These are phyloP conservation scores for Coptodon bakossiorum DNA, from an alignment of 2,113 vertebrate species.

Conservation along the genomic window DNA sequence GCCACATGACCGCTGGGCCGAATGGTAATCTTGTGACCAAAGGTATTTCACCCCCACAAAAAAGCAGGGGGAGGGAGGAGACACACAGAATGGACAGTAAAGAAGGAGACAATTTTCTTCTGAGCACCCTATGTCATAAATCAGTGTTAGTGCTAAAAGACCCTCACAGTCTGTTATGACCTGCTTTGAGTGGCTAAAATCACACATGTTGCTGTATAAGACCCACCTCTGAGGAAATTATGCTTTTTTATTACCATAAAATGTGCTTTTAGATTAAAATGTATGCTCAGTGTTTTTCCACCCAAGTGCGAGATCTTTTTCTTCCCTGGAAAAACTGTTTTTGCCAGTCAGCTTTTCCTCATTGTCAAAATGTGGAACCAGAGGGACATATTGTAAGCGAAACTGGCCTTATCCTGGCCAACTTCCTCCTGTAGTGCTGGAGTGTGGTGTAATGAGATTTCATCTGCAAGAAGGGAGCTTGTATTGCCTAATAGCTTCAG, in stretches of 20 bases:
- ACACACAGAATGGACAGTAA: not conserved
- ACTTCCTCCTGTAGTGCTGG: slow-evolving; percentile 5
- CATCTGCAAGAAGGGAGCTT: not conserved
- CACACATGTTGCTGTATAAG: not conserved
- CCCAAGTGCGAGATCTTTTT: not conserved
- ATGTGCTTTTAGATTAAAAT: not conserved
- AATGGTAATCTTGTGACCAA: slow-evolving; percentile 68
- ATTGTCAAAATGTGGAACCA: not conserved
- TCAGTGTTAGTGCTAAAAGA: not conserved
- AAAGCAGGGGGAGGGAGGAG: not conserved
- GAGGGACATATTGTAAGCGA: not conserved
- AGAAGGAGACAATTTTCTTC: not conserved
- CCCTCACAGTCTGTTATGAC: not conserved
- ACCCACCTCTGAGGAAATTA: not conserved
- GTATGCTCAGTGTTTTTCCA: not conserved
- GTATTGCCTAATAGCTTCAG: not conserved
- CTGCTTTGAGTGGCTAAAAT: not conserved
- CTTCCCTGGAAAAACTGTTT: not conserved
- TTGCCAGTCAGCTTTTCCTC: not conserved
- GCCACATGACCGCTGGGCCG: slow-evolving; percentile 55
- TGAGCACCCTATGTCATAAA: not conserved
- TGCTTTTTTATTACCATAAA: not conserved
- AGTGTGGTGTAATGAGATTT: slow-evolving; percentile 21
- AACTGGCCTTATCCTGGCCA: not conserved
- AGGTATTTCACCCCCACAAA: slow-evolving; percentile 42